Percentiles rank a stretch among this genome's conserved stretches.
These are phyloP conservation scores for Atta colombica DNA, from an alignment of 1,140 invertebrate species.

Conservation along the genomic window DNA sequence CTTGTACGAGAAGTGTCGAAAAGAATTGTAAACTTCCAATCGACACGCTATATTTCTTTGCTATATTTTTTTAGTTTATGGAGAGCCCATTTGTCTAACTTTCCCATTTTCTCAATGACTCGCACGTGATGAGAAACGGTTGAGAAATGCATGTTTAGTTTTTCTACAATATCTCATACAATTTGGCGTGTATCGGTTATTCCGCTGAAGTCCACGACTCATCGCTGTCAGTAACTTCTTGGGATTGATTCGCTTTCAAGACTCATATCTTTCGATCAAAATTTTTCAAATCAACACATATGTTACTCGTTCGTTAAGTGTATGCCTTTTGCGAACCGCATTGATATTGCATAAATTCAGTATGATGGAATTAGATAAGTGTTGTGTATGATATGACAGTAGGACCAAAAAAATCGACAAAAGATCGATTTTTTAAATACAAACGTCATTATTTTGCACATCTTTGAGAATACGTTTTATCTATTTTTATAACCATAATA, in stretches of 20 bases:
- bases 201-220: background rate
- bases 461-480: too few relatives aligned
- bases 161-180: background rate
- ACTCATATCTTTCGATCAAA: background rate
- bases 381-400: too few relatives aligned
- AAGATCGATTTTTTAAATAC: too few relatives aligned
- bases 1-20: background rate
- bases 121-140: background rate
- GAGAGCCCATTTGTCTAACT: background rate
- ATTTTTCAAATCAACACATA: background rate
- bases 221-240: background rate
- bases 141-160: background rate
- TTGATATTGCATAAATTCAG: background rate
- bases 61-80: background rate
- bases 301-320: background rate
- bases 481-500: too few relatives aligned
- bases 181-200: background rate
- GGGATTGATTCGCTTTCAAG: background rate
- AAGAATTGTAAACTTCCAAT: background rate
- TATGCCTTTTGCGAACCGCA: background rate
- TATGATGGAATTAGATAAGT: too few relatives aligned
- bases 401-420: too few relatives aligned
- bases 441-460: too few relatives aligned
- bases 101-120: slow-evolving; percentile 14
- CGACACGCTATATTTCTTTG: background rate